Base-by-base conservation (phyloP, 2,888 invertebrate species). In the Sepioteuthis lessoniana region DNA sequence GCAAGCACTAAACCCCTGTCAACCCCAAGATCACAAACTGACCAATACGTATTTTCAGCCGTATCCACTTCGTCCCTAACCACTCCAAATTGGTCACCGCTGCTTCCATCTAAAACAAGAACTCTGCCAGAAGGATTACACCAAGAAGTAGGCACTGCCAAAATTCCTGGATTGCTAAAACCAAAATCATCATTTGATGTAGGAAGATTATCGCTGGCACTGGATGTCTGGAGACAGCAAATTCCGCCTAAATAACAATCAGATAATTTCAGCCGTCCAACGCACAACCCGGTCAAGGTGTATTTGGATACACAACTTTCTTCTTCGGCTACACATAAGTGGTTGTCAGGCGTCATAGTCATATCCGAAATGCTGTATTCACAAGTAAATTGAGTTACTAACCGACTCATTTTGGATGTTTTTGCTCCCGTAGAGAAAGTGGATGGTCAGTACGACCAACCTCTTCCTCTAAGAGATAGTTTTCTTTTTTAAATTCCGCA, bases 271-370 rank as follows among this genome's bases (percentile, higher is more conserved):
- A 92, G 31, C 0, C 92, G 92, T 37, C 92, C 92, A 42, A 92
- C 92, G 31, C 92, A 92, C 42, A 46, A 42, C 2, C 92, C 47
- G 19, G 92, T 46, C 47, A 92, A 21, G 28, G 92, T 92, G 28
- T 92, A 92, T 92, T 92, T 92, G 5, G 92, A 92, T 0, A 92
- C 92, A 47, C 92, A 92, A 92, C 92, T 46, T 92, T 92, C 92
- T 42, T 92, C 92, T 92, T 92, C 92, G 38, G 92, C 92, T 1
- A 92, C 92, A 46, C 92, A 92, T 7, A 92, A 31, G 47, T 92
- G 92, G 16, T 92, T 92, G 47, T 92, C 92, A 2, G 92, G 92
- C 8, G 92, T 92, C 92, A 92, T 92, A 5, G 92, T 46, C 92
- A 92, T 92, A 47, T 92, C 92, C 16, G 92, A 92, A n/a, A 92